phyloP scores from a whole-genome alignment of 2,113 vertebrate genomes.

The Pseudopodoces humilis region DNA sequence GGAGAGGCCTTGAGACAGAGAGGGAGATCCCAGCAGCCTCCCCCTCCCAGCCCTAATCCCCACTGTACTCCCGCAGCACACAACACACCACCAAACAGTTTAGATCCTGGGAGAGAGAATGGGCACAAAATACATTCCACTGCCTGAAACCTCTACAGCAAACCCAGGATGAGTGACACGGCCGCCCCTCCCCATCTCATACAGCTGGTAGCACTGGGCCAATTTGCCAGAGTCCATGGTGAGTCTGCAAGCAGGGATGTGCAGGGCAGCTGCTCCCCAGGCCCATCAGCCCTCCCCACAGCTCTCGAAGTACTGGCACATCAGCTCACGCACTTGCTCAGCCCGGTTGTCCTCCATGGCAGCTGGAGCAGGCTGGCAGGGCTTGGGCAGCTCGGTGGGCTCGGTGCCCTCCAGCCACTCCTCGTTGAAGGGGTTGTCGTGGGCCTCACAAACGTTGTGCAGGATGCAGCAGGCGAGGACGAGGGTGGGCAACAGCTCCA shows the following conservation, averaged over 20 bases:
- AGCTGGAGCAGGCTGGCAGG: not conserved
- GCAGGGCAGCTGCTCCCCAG: accelerated
- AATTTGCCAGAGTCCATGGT: accelerated
- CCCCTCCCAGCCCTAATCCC: not conserved
- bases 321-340: conserved; percentile 75
- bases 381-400: conserved; percentile 45
- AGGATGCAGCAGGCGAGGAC: conserved; percentile 75
- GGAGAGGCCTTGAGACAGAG: not conserved
- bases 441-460: conserved; percentile 74
- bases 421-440: conserved; percentile 67
- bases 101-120: not conserved
- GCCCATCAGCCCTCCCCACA: conserved; percentile 42
- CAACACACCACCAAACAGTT: not conserved
- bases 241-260: not conserved
- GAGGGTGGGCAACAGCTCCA: conserved; percentile 73
- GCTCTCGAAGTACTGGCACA: conserved; percentile 81
- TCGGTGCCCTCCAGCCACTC: conserved; percentile 70
- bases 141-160: not conserved
- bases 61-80: not conserved
- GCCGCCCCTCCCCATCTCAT: accelerated
- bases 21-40: not conserved
- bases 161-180: accelerated
- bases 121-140: not conserved
- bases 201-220: not conserved
- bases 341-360: conserved; percentile 68